A percentile compares a stretch with the other conserved stretches of the same genome.
Evolutionary conservation across 1,140 invertebrate genomes (phyloP).

Genomic region (Brachionus rotundiformis): DNA sequence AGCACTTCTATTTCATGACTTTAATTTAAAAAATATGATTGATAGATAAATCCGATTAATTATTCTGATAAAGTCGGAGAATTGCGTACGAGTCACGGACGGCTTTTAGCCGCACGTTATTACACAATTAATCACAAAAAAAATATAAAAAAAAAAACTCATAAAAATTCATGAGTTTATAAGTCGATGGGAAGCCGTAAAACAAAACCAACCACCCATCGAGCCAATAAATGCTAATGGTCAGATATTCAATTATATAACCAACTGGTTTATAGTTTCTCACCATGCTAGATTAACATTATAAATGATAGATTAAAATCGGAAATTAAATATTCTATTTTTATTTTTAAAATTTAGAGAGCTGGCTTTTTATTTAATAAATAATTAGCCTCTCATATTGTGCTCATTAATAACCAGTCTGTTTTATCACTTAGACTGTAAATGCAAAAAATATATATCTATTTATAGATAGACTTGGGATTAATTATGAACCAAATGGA

Average conservation of each 20-base stretch:
- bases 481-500: background rate
- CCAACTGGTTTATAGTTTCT: constrained; percentile 10
- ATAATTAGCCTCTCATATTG: constrained; percentile 14
- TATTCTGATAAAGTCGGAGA: background rate
- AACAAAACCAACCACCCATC: background rate
- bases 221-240: constrained; percentile 7
- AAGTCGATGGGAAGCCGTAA: background rate
- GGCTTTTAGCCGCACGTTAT: background rate
- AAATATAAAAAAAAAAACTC: background rate
- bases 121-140: background rate
- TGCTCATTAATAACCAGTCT: background rate
- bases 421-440: background rate
- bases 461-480: no score
- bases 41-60: background rate
- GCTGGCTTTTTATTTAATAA: background rate
- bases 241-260: constrained; percentile 17
- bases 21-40: background rate
- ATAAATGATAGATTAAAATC: constrained; percentile 10
- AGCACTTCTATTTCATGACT: constrained; percentile 7
- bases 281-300: constrained; percentile 18
- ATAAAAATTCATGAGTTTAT: background rate
- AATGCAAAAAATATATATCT: background rate
- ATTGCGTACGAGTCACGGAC: background rate
- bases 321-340: constrained; percentile 16
- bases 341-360: background rate